Percentiles rank a stretch among this genome's conserved stretches.
phyloP scores from a whole-genome alignment of 2,113 vertebrate genomes.

The Xyliphius kryptos region DNA sequence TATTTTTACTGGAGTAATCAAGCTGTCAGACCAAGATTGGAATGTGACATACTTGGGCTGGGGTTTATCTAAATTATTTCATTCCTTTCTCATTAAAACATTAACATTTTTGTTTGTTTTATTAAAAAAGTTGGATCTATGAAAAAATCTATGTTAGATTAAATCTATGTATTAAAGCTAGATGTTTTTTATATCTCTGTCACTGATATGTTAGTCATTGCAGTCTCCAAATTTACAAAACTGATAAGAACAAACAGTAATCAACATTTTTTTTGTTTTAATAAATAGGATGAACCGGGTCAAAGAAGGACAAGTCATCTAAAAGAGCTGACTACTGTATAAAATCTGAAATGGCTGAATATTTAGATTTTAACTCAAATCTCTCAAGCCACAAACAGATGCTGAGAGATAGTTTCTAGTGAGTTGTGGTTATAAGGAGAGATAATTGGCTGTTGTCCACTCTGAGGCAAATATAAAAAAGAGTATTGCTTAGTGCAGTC shows the following conservation, averaged over 20 bases:
- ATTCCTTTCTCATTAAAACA: no score
- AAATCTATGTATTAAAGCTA: no score
- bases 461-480: slow-evolving; percentile 27
- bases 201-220: no score
- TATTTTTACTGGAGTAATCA: no score
- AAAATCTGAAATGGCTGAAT: slow-evolving; percentile 33
- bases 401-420: slow-evolving; percentile 36
- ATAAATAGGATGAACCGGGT: not conserved
- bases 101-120: no score
- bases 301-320: slow-evolving; percentile 18
- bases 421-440: slow-evolving; percentile 26
- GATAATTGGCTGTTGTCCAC: slow-evolving; percentile 44
- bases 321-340: slow-evolving; percentile 6
- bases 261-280: not conserved
- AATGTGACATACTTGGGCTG: no score
- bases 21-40: no score
- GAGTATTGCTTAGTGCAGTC: slow-evolving; percentile 42
- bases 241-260: slow-evolving; percentile 8
- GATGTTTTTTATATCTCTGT: no score
- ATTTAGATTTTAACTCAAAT: slow-evolving; percentile 32
- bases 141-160: no score
- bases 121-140: no score
- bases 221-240: not conserved
- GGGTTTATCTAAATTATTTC: no score
- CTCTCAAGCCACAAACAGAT: slow-evolving; percentile 7